Percentiles rank a stretch among this genome's conserved stretches.
Conservation (phyloP, 1,140 invertebrate genomes). For the Atta colombica region DNA sequence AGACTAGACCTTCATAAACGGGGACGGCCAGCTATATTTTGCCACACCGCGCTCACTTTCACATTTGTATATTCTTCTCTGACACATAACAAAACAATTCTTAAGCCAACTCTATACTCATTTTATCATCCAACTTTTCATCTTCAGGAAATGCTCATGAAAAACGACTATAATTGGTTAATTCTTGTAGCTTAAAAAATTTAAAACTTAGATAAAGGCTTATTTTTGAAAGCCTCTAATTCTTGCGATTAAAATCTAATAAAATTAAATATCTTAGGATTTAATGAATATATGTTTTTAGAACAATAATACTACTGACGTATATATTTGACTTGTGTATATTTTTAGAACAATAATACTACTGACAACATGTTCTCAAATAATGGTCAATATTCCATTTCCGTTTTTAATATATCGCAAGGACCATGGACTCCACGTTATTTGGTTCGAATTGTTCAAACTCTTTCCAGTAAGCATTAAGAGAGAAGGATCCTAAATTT, state of each 20-base stretch:
- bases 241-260: not conserved
- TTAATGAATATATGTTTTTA: constrained; percentile 84
- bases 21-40: constrained; percentile 74
- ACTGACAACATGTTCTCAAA: constrained; percentile 94
- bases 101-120: constrained; percentile 27
- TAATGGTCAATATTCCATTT: constrained; percentile 90
- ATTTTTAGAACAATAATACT: constrained; percentile 92
- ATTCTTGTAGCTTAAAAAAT: too few species aligned
- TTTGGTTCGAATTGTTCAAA: constrained; percentile 92
- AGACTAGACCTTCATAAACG: constrained; percentile 76
- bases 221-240: not conserved
- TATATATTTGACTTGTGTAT: constrained; percentile 29
- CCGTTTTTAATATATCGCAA: constrained; percentile 89
- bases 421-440: constrained; percentile 87
- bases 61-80: constrained; percentile 9
- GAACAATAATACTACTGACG: constrained; percentile 93
- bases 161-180: too few species aligned
- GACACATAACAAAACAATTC: constrained; percentile 38
- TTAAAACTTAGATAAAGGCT: too few species aligned
- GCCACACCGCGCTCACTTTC: constrained; percentile 43
- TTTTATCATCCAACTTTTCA: not conserved
- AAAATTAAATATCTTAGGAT: not conserved
- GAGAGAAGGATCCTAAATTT: not conserved
- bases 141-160: not conserved
- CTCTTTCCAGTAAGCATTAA: constrained; percentile 91